These are phyloP conservation scores for Vidua macroura DNA, from an alignment of 2,113 vertebrate species.

Conservation along the genomic window DNA sequence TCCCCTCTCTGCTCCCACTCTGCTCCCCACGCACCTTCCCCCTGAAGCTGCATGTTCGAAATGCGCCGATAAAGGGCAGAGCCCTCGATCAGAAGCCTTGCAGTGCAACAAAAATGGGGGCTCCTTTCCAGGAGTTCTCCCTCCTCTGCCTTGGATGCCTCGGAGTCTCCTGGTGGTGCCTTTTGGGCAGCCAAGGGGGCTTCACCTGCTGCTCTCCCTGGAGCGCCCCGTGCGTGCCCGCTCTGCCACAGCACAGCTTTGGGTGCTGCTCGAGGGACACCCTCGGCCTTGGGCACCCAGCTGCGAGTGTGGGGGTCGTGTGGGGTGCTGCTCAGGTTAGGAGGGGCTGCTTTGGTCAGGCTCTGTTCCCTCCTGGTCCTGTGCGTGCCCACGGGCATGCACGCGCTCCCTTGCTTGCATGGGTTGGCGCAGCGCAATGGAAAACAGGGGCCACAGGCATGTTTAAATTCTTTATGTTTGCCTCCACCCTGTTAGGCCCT, in stretches of 20 bases:
- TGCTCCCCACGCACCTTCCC: not conserved
- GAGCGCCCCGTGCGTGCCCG: fast-evolving
- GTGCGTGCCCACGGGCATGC: fast-evolving
- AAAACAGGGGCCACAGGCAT: not conserved
- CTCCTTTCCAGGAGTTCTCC: not conserved
- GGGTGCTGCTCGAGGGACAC: not conserved
- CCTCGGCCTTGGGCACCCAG: fast-evolving
- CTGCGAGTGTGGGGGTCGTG: fast-evolving
- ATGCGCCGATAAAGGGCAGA: fast-evolving
- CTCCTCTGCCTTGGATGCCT: not conserved
- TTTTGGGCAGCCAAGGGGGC: not conserved
- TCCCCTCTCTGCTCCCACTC: not conserved
- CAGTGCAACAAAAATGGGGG: not conserved
- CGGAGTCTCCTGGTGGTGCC: fast-evolving
- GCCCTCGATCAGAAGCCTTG: fast-evolving
- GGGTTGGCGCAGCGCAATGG: fast-evolving
- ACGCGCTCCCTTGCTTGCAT: fast-evolving
- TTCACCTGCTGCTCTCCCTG: fast-evolving
- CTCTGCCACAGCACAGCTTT: fast-evolving
- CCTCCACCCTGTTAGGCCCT: too few relatives aligned
- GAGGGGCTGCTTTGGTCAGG: not conserved
- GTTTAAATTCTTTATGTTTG: fast-evolving
- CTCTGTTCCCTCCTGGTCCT: fast-evolving
- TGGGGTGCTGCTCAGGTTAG: not conserved
- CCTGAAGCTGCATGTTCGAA: not conserved